Evolutionary conservation across 2,113 vertebrate genomes (phyloP).

Genomic region (Bufo bufo): DNA sequence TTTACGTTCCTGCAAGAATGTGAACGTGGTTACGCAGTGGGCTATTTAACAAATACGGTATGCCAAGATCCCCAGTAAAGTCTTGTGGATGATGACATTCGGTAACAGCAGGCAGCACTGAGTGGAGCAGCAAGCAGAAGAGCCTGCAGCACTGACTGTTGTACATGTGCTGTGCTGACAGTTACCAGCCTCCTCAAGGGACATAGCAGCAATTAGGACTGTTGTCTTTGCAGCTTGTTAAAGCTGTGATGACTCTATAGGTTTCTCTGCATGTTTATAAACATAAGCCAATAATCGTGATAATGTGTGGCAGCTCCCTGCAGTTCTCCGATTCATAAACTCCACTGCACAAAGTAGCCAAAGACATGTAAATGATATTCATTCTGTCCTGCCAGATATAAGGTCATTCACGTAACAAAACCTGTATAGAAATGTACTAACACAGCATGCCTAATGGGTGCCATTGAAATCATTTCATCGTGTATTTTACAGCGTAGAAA

Average conservation of each 20-base stretch:
- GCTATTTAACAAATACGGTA: background rate
- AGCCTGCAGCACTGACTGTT: slow-evolving; percentile 10
- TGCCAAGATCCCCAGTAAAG: background rate
- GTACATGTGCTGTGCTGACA: slow-evolving; percentile 24
- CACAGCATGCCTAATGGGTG: background rate
- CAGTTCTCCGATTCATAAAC: background rate
- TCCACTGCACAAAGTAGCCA: background rate
- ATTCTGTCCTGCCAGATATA: background rate
- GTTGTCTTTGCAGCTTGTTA: slow-evolving; percentile 48
- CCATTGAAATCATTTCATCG: too few relatives aligned
- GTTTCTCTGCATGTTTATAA: slow-evolving; percentile 41
- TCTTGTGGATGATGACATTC: background rate
- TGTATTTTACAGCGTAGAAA: too few relatives aligned
- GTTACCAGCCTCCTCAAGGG: slow-evolving; percentile 32
- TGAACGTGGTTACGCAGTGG: background rate
- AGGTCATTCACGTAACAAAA: background rate
- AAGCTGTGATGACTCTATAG: slow-evolving; percentile 28
- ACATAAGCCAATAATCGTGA: background rate
- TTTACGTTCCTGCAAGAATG: background rate
- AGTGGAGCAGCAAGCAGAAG: slow-evolving; percentile 1
- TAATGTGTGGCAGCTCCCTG: background rate
- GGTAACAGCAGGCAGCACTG: slow-evolving; percentile 26
- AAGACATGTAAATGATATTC: background rate
- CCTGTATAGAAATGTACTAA: background rate
- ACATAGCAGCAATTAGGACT: slow-evolving; percentile 43